Evolutionary conservation across 2,888 invertebrate species (phyloP).

Genomic region (Hipparchia sbordonii): DNA sequence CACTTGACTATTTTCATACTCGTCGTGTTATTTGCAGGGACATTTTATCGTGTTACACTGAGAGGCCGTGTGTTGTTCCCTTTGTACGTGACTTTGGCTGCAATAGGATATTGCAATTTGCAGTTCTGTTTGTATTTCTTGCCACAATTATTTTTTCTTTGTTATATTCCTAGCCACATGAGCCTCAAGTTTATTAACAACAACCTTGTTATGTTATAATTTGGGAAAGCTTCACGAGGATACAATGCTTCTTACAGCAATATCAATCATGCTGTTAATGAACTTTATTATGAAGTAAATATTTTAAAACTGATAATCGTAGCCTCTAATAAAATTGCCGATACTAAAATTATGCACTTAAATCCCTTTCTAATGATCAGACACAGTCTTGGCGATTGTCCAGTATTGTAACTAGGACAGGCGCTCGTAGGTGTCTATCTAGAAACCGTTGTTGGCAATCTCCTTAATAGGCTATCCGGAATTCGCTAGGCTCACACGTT

Average conservation of each 20-base stretch:
- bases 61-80: slow-evolving; percentile 42
- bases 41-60: slow-evolving; percentile 47
- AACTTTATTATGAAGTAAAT: too few species aligned
- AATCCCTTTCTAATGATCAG: slow-evolving; percentile 14
- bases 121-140: slow-evolving; percentile 38
- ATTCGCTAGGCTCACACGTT: slow-evolving; percentile 45
- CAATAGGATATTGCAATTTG: slow-evolving; percentile 37
- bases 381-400: slow-evolving; percentile 65
- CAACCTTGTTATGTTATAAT: background rate
- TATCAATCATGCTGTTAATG: too few species aligned
- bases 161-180: background rate
- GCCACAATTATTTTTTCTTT: slow-evolving; percentile 17
- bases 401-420: slow-evolving; percentile 70
- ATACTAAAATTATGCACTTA: background rate
- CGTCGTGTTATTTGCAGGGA: slow-evolving; percentile 43
- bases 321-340: too few species aligned
- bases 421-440: slow-evolving; percentile 64
- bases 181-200: background rate
- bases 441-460: slow-evolving; percentile 75
- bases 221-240: background rate
- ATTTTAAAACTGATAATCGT: background rate
- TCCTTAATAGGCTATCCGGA: slow-evolving; percentile 66
- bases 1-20: slow-evolving; percentile 50
- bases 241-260: background rate
- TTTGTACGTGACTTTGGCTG: slow-evolving; percentile 46